Evolutionary conservation across 2,888 invertebrate genomes (phyloP), one percentile per base, ranked within the genome.

Genomic region (Sympetrum striolatum): DNA sequence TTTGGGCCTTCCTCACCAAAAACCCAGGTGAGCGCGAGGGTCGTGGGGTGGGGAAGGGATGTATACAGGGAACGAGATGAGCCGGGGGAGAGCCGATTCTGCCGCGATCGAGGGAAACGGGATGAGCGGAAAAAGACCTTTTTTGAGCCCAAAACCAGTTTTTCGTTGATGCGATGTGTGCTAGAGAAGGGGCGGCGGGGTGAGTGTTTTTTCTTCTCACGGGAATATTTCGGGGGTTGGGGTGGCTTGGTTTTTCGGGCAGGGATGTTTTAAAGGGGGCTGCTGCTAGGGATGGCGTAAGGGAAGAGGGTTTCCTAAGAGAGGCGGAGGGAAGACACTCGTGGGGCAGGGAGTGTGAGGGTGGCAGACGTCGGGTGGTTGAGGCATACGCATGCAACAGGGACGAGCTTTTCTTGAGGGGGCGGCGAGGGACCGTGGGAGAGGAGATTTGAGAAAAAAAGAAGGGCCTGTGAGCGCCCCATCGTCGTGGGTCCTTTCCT

Each of bases 141-240:
- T 86, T 86, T 86, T 37, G 60, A 60, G 58, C 86, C 86, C 86
- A 86, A 86, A 86, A 86, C 86, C 86, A 86, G 86, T 86, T 86
- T 86, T 86, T 60, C 86, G 86, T 86, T 60, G 86, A 86, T 86
- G 81, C 37, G 92, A 90, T 80, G 90, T 44, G 80, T 31, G 90
- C 39, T 64, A 60, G 90, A 80, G 90, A n/a, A 58, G 73, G 60
- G 53, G 81, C 0, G 64, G 39, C 25, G 58, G 86, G 60, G 80
- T 58, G 81, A 86, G 86, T 86, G 86, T 86, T 86, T 86, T 86
- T 86, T 86, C 86, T 86, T 86, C 86, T 86, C 86, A 86, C 86
- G 86, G 86, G 86, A 86, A 86, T 86, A 86, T 86, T 86, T 64
- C 37, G 25, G 31, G 86, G 53, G 53, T 80, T 73, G 79, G 81